phyloP scores from a whole-genome alignment of 1,140 invertebrate genomes.

The Alviniconcha marisindica region DNA sequence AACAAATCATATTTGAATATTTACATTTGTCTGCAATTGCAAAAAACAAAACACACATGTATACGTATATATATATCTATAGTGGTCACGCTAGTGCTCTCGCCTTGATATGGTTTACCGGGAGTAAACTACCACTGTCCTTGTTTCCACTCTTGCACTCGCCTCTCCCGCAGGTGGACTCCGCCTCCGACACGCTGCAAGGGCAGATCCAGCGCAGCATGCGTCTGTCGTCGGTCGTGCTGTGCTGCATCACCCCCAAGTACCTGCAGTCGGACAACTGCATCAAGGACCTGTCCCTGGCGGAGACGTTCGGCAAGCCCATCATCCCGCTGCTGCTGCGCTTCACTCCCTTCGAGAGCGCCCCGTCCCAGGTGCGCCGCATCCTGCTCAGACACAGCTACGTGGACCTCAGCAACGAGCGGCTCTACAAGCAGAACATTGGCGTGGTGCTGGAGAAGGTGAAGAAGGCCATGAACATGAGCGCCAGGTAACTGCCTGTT shows the following conservation, averaged over 20 bases:
- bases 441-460: conserved; percentile 66
- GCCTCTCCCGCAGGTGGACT: conserved; percentile 45
- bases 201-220: conserved; percentile 71
- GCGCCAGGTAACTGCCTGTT: not conserved
- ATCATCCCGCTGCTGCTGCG: conserved; percentile 76
- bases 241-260: conserved; percentile 77
- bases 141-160: not conserved
- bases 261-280: conserved; percentile 77
- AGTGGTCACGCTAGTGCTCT: too few relatives aligned
- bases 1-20: too few relatives aligned
- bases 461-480: conserved; percentile 51
- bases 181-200: conserved; percentile 60
- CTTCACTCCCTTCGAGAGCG: conserved; percentile 74
- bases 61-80: too few relatives aligned
- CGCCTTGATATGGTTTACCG: too few relatives aligned
- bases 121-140: too few relatives aligned
- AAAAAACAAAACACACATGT: too few relatives aligned
- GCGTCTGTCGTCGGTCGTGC: conserved; percentile 69
- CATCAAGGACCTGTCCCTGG: conserved; percentile 76
- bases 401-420: conserved; percentile 72
- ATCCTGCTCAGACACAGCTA: conserved; percentile 62
- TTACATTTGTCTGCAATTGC: too few relatives aligned
- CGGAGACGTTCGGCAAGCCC: conserved; percentile 77
- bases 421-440: conserved; percentile 72
- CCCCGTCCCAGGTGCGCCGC: conserved; percentile 67